Conservation (phyloP, 2,113 vertebrate species). For the Neogale vison region DNA sequence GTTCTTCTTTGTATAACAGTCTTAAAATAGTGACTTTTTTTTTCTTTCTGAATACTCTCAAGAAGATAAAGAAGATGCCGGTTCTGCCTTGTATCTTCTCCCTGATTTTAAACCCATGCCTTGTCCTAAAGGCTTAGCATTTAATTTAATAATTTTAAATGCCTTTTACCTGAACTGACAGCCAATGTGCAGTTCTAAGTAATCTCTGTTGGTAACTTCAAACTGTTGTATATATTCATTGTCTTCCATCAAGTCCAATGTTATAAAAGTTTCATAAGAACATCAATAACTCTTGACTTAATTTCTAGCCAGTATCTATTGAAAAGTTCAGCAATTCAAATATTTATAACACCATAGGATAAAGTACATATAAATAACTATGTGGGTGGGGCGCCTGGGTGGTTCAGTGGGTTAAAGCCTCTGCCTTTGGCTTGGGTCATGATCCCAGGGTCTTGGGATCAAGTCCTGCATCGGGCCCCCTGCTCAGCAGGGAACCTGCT, state of each 20-base stretch:
- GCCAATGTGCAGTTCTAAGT: neutral
- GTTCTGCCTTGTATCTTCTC: neutral
- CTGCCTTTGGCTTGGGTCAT: too few species aligned
- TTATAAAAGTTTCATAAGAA: slow-evolving; percentile 32
- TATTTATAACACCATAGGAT: neutral
- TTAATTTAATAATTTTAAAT: slow-evolving; percentile 38
- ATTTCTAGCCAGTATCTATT: slow-evolving; percentile 34
- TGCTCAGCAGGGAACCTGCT: too few species aligned
- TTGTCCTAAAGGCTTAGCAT: neutral
- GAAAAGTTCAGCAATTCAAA: slow-evolving; percentile 7
- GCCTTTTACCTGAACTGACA: neutral
- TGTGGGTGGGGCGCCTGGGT: neutral
- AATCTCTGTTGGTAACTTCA: neutral
- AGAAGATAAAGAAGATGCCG: neutral
- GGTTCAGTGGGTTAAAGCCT: too few species aligned
- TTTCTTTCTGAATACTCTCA: neutral
- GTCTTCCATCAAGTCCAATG: neutral
- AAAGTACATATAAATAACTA: neutral
- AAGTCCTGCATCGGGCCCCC: too few species aligned
- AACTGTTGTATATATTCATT: neutral
- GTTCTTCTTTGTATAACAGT: neutral
- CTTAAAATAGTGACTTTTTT: neutral
- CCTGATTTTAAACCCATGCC: neutral
- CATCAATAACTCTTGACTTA: neutral
- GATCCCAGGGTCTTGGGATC: too few species aligned